A percentile compares a stretch with the other conserved stretches of the same genome.
Conservation (phyloP, 2,797 vertebrate genomes). For the Onychomys arenicola region DNA sequence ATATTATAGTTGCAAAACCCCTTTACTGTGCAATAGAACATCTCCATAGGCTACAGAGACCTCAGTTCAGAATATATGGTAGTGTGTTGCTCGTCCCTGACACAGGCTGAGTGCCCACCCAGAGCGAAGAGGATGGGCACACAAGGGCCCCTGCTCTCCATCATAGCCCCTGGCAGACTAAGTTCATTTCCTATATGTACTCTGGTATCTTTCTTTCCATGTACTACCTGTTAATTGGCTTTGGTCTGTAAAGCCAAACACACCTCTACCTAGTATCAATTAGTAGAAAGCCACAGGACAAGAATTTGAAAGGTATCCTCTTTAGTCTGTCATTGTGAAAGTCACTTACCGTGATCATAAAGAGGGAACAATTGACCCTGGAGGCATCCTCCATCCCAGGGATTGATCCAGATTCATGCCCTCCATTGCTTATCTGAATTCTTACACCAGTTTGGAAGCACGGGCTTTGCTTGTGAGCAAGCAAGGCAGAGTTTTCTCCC, state of each 20-base stretch:
- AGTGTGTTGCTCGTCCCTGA: too few species aligned
- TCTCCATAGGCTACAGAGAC: background rate
- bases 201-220: background rate
- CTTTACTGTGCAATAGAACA: background rate
- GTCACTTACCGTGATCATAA: background rate
- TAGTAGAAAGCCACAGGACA: background rate
- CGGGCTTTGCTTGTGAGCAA: background rate
- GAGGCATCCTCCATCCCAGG: too few species aligned
- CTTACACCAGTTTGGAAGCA: background rate
- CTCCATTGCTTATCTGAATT: background rate
- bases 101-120: background rate
- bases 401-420: background rate
- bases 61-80: background rate
- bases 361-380: background rate
- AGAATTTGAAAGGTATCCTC: background rate
- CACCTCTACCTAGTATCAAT: background rate
- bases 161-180: background rate
- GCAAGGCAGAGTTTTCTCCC: background rate
- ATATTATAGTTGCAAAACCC: background rate
- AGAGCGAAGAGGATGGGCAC: background rate
- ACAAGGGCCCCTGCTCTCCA: too few species aligned
- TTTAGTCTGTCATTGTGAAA: background rate
- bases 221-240: background rate
- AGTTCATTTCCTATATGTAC: background rate
- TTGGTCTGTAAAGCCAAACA: background rate